These are phyloP conservation scores for Dusona sp. DNA, from an alignment of 2,888 invertebrate species.

Conservation along the genomic window DNA sequence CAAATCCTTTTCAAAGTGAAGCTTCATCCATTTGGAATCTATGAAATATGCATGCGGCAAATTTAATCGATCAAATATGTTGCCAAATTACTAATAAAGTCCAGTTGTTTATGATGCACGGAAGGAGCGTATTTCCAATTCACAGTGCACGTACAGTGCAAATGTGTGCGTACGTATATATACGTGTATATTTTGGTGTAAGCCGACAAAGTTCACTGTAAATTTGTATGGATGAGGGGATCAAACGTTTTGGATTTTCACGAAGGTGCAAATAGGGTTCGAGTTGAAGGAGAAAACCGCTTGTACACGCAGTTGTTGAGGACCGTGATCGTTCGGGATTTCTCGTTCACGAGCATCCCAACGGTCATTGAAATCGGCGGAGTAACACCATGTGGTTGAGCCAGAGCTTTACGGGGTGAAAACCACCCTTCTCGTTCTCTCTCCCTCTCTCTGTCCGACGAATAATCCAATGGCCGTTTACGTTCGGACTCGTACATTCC, in stretches of 20 bases:
- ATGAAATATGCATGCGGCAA: neutral
- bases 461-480: slow-evolving; percentile 32
- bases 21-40: no score
- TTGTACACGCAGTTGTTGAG: slow-evolving; percentile 23
- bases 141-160: neutral
- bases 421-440: slow-evolving; percentile 6
- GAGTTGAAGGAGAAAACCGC: slow-evolving; percentile 19
- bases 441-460: neutral
- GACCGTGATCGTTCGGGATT: slow-evolving; percentile 30
- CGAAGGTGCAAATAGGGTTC: slow-evolving; percentile 21
- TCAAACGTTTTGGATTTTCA: slow-evolving; percentile 7
- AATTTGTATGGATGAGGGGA: slow-evolving; percentile 38
- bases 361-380: slow-evolving; percentile 22
- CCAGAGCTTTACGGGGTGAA: neutral
- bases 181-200: neutral
- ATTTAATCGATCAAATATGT: neutral
- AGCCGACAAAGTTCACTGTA: neutral
- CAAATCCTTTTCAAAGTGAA: no score
- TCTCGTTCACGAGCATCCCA: slow-evolving; percentile 13
- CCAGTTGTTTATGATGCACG: neutral
- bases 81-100: neutral
- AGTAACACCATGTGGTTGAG: slow-evolving; percentile 9
- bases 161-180: neutral
- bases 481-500: slow-evolving; percentile 21
- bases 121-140: neutral